These are phyloP conservation scores for Morus bassanus DNA, from an alignment of 2,797 vertebrate genomes.

Conservation along the genomic window DNA sequence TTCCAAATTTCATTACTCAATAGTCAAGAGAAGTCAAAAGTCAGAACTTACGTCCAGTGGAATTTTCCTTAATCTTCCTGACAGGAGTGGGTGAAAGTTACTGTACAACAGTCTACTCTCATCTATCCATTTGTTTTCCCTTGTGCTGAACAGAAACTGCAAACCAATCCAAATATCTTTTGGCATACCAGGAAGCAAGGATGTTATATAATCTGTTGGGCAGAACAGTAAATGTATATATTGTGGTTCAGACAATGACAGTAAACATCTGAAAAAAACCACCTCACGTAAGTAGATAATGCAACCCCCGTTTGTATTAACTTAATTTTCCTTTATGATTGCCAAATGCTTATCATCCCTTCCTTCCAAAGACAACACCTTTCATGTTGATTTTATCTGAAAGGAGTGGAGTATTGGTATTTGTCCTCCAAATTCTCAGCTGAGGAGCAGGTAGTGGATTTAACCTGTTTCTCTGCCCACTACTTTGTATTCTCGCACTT, in stretches of 20 bases:
- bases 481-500: neutral
- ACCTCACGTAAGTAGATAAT: neutral
- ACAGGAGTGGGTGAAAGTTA: constrained; percentile 89
- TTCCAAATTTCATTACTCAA: neutral
- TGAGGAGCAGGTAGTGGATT: neutral
- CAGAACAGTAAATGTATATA: constrained; percentile 10
- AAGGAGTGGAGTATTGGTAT: neutral
- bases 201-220: constrained; percentile 88
- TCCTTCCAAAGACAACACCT: neutral
- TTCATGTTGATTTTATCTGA: neutral
- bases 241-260: neutral
- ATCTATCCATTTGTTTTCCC: constrained; percentile 82
- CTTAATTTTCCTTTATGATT: neutral
- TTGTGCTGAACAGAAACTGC: constrained; percentile 65
- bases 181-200: constrained; percentile 76
- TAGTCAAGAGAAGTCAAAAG: neutral
- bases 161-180: constrained; percentile 89
- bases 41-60: constrained; percentile 78
- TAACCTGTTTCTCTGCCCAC: neutral
- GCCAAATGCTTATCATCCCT: neutral
- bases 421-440: neutral
- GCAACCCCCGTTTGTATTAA: neutral
- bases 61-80: constrained; percentile 79
- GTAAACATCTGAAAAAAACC: neutral
- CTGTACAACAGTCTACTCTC: constrained; percentile 74